phyloP scores from a whole-genome alignment of 2,113 vertebrate species.

The Drymodes brunneopygia region DNA sequence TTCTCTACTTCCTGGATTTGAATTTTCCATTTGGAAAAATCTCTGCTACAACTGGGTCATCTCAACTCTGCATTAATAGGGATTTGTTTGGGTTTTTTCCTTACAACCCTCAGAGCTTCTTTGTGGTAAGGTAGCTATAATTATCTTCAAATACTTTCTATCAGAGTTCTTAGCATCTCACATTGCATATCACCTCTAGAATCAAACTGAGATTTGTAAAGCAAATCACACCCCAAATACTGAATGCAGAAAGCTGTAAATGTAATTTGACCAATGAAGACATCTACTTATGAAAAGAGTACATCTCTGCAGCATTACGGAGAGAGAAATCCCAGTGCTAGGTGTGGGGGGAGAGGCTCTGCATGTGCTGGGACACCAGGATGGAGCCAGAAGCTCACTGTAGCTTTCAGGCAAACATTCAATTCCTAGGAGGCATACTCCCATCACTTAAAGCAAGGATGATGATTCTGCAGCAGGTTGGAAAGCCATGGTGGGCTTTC shows the following conservation, averaged over 20 bases:
- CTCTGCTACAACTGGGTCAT: neutral
- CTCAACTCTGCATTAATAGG: neutral
- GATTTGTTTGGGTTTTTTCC: neutral
- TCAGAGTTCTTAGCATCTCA: conserved; percentile 49
- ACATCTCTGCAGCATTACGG: neutral
- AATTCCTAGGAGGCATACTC: neutral
- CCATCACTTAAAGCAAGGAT: neutral
- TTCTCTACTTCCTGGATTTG: neutral
- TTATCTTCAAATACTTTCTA: conserved; percentile 65
- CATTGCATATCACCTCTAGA: neutral
- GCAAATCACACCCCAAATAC: conserved; percentile 14
- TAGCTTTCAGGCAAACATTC: neutral
- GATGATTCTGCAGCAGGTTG: neutral
- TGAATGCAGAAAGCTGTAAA: neutral
- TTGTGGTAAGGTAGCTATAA: conserved; percentile 52
- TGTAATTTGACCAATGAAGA: neutral
- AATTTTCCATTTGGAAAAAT: conserved; percentile 26
- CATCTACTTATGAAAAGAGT: neutral
- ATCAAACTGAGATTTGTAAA: conserved; percentile 31
- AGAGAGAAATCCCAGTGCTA: neutral
- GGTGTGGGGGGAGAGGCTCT: neutral
- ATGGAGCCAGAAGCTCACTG: neutral
- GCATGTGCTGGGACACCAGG: neutral
- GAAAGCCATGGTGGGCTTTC: neutral
- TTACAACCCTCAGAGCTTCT: conserved; percentile 33